A percentile compares a stretch with the other conserved stretches of the same genome.
Evolutionary conservation across 2,113 vertebrate genomes (phyloP).

Genomic region (Cranoglanis bouderius): DNA sequence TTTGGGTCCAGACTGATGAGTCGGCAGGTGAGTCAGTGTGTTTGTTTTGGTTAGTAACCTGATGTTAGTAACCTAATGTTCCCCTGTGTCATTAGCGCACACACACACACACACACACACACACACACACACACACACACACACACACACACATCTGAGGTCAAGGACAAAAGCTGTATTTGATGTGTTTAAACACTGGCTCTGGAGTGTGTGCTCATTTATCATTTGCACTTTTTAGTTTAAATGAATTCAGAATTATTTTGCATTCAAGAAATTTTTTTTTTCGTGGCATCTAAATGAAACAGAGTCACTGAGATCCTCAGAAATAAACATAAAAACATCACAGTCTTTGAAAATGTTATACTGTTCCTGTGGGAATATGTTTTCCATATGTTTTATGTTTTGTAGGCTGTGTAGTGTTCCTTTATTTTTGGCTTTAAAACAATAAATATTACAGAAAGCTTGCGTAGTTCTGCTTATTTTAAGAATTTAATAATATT

Average conservation of each 20-base stretch:
- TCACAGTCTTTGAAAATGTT: not conserved
- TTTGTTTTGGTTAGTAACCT: not conserved
- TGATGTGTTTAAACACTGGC: not conserved
- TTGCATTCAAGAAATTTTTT: too few species aligned
- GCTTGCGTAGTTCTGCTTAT: not conserved
- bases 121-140: too few species aligned
- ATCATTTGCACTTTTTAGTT: not conserved
- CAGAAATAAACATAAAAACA: not conserved
- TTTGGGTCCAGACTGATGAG: not conserved
- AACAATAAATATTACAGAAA: not conserved
- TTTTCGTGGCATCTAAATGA: not conserved
- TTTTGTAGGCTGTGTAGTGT: not conserved
- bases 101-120: not conserved
- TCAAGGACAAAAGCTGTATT: not conserved
- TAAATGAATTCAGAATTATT: not conserved
- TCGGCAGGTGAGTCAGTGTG: conserved; percentile 15
- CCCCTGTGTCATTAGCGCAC: not conserved
- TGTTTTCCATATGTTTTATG: not conserved
- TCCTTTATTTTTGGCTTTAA: not conserved
- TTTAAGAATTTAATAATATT: not conserved
- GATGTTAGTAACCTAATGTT: too few species aligned
- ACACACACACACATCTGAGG: not conserved
- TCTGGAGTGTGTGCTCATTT: not conserved
- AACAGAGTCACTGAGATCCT: not conserved
- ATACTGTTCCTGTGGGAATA: not conserved